phyloP scores from a whole-genome alignment of 2,113 vertebrate species.

The Callospermophilus lateralis region DNA sequence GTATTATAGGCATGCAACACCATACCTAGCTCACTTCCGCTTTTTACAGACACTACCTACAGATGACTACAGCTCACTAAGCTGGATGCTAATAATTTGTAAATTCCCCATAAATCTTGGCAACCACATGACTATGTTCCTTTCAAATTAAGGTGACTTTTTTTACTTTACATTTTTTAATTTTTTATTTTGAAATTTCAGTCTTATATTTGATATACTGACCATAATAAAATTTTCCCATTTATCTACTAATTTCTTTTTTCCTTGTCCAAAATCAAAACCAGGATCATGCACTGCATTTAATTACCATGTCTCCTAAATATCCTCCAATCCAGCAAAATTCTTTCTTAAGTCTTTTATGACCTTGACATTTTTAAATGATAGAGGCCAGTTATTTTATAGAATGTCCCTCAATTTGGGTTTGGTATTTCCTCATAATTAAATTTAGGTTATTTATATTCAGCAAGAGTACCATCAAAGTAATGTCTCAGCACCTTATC shows the following conservation, averaged over 20 bases:
- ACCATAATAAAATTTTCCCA: constrained; percentile 15
- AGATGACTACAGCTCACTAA: constrained; percentile 1
- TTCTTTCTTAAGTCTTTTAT: not conserved
- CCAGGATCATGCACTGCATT: not conserved
- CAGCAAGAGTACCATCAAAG: not conserved
- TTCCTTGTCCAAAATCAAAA: constrained; percentile 5
- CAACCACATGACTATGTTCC: not conserved
- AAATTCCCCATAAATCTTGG: constrained; percentile 5
- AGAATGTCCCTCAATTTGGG: not conserved
- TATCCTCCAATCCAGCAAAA: not conserved
- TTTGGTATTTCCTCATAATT: not conserved
- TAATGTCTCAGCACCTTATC: not conserved
- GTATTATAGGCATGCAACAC: too few relatives aligned
- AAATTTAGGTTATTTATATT: constrained; percentile 23
- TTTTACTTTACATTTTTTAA: not conserved
- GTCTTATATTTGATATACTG: not conserved
- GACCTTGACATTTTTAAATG: constrained; percentile 30
- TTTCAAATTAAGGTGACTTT: not conserved
- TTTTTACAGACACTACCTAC: not conserved
- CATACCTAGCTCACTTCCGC: not conserved
- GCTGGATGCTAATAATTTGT: not conserved
- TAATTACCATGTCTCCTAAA: not conserved
- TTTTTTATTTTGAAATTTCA: constrained; percentile 48
- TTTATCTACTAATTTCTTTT: not conserved
- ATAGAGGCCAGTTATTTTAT: not conserved